Base-by-base conservation (phyloP, 2,888 invertebrate species). In the Spilosoma lubricipeda region DNA sequence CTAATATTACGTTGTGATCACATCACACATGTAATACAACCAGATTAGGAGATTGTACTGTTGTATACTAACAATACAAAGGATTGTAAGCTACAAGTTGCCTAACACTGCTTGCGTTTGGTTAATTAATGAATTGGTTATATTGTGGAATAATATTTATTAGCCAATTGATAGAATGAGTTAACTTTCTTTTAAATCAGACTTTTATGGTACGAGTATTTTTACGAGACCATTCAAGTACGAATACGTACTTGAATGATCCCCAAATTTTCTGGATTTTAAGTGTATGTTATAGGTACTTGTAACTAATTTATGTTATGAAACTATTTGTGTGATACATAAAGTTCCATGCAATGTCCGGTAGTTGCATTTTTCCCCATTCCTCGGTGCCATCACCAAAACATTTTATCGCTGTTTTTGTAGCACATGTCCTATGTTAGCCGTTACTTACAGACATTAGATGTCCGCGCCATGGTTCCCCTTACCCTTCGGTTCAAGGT, bases 401-500 rank as follows among this genome's bases (percentile, higher is more conserved):
- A 79, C 68, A 77, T 80, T 80, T 85, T 81, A 76, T 78, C 68
- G 69, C 74, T 48, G 75, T 79, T 70, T 48, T 39, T 66, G 72
- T 75, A 79, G 70, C 74, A 72, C 77, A 77, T 76, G 77, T 75
- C 69, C 75, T 73, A 64, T 77, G 69, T 70, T 77, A 20, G 77
- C 67, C 78, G 74, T 82, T 80, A 81, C 77, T 82, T 73, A 73
- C 78, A 82, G 79, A 73, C 79, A 77, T 84, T 80, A 79, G 80
- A 72, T 77, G 78, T 71, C 79, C 76, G 63, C 77, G 77, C 83
- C 66, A 76, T 70, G 72, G 71, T 71, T 77, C 80, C 82, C 82
- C 80, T 80, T 77, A 74, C 73, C 77, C 82, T 77, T 78, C 76
- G 82, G 81, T 80, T 77, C 72, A 86, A 87, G 86, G 87, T 88